Evolutionary conservation across 2,888 invertebrate genomes (phyloP).

Genomic region (Clanis bilineata): DNA sequence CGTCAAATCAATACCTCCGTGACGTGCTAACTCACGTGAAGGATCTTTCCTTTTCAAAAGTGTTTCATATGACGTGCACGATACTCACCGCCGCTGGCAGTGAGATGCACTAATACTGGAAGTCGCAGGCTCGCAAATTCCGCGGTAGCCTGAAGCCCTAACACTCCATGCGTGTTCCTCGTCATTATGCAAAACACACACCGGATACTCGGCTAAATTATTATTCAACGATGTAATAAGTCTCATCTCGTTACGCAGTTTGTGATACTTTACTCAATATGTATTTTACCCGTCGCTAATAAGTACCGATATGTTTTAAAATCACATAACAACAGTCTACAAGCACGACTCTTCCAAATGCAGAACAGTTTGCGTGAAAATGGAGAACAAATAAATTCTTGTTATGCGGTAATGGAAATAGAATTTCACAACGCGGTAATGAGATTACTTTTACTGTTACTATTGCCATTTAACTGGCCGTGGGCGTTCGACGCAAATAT

Average conservation of each 20-base stretch:
- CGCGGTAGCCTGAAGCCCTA: constrained; percentile 42
- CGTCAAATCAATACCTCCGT: constrained; percentile 17
- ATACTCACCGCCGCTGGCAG: constrained; percentile 39
- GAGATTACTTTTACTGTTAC: constrained; percentile 53
- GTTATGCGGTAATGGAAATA: constrained; percentile 56
- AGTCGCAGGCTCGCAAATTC: constrained; percentile 36
- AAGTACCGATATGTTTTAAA: constrained; percentile 10
- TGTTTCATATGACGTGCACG: constrained; percentile 41
- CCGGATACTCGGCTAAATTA: constrained; percentile 59
- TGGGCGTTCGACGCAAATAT: constrained; percentile 51
- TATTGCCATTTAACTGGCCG: constrained; percentile 40
- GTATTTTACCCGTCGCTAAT: constrained; percentile 39
- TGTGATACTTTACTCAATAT: constrained; percentile 36
- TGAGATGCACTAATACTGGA: constrained; percentile 46
- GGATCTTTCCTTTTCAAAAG: constrained; percentile 21
- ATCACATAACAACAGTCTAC: constrained; percentile 25
- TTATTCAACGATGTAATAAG: constrained; percentile 54
- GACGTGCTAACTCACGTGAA: background rate
- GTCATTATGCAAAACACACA: constrained; percentile 69
- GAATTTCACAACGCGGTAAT: constrained; percentile 65
- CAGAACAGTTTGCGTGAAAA: constrained; percentile 61
- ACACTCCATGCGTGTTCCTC: constrained; percentile 49
- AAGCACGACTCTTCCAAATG: constrained; percentile 53
- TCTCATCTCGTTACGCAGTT: constrained; percentile 51
- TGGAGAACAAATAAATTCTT: constrained; percentile 71